A percentile compares a stretch with the other conserved stretches of the same genome.
These are phyloP conservation scores for Pachypsylla venusta DNA, from an alignment of 1,140 invertebrate species.

Conservation along the genomic window DNA sequence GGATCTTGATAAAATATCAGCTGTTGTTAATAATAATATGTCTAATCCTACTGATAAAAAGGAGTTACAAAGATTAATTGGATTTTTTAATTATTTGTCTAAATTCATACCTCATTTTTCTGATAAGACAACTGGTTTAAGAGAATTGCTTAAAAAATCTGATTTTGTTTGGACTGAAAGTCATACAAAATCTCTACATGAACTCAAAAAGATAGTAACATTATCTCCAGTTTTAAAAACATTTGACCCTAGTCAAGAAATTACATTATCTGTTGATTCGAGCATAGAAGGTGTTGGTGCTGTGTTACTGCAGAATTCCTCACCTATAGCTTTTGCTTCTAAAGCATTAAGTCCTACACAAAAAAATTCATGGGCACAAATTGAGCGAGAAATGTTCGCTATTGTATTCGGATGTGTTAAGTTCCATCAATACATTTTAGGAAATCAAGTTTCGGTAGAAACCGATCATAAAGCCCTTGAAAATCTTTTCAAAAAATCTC, in stretches of 20 bases:
- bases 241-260: conserved; percentile 25
- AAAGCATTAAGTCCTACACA: conserved; percentile 24
- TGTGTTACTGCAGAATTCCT: conserved; percentile 30
- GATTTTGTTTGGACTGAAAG: conserved; percentile 21
- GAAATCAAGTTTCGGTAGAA: conserved; percentile 27
- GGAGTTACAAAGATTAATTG: conserved; percentile 32
- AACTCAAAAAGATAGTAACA: conserved; percentile 23
- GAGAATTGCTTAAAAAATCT: conserved; percentile 26
- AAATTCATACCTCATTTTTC: conserved; percentile 30
- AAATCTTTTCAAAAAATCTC: conserved; percentile 30
- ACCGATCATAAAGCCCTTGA: conserved; percentile 32
- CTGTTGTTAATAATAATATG: conserved; percentile 28
- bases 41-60: conserved; percentile 25
- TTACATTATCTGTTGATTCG: conserved; percentile 26
- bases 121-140: conserved; percentile 25
- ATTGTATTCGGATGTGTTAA: conserved; percentile 26
- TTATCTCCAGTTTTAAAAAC: conserved; percentile 25
- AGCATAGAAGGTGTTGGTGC: conserved; percentile 30
- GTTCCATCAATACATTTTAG: conserved; percentile 28
- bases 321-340: conserved; percentile 22
- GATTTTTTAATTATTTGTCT: conserved; percentile 30
- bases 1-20: conserved; percentile 27
- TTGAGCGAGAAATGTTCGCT: conserved; percentile 32
- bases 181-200: conserved; percentile 22
- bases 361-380: conserved; percentile 30